Percentiles rank a stretch among this genome's conserved stretches.
Conservation (phyloP, 64 coral and sea anemone genomes). For the Pachyseris speciosa region DNA sequence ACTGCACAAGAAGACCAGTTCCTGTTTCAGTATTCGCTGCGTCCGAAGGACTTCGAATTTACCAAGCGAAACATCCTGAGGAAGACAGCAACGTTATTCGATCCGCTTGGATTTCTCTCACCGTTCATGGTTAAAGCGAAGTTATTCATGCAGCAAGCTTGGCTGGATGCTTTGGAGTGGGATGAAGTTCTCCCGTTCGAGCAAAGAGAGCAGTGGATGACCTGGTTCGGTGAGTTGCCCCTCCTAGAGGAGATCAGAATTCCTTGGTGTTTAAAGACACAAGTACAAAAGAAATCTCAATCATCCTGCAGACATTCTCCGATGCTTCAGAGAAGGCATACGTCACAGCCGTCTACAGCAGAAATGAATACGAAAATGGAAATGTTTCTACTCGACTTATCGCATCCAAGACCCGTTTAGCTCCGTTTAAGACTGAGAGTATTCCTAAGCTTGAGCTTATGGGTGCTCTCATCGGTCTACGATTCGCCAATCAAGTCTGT, state of each 20-base stretch:
- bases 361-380: conserved; percentile 42
- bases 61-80: conserved; percentile 73
- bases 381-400: conserved; percentile 33
- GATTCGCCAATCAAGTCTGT: conserved; percentile 66
- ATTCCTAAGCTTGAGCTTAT: conserved; percentile 66
- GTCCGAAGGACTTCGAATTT: conserved; percentile 24
- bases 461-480: conserved; percentile 58
- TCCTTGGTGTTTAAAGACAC: conserved; percentile 58
- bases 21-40: conserved; percentile 39
- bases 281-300: neutral
- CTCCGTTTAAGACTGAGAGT: conserved; percentile 65
- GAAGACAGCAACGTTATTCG: conserved; percentile 55
- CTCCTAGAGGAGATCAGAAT: no score
- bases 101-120: no score
- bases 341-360: conserved; percentile 51
- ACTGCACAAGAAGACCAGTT: conserved; percentile 49
- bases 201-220: no score
- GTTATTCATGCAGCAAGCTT: no score
- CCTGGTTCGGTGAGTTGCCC: no score
- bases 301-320: conserved; percentile 66
- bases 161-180: no score
- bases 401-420: conserved; percentile 47
- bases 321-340: conserved; percentile 68
- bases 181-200: no score
- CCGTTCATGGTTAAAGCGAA: no score